Evolutionary conservation across 2,888 invertebrate genomes (phyloP), one percentile per base, ranked within the genome.

Genomic region (Xanthia icteritia): DNA sequence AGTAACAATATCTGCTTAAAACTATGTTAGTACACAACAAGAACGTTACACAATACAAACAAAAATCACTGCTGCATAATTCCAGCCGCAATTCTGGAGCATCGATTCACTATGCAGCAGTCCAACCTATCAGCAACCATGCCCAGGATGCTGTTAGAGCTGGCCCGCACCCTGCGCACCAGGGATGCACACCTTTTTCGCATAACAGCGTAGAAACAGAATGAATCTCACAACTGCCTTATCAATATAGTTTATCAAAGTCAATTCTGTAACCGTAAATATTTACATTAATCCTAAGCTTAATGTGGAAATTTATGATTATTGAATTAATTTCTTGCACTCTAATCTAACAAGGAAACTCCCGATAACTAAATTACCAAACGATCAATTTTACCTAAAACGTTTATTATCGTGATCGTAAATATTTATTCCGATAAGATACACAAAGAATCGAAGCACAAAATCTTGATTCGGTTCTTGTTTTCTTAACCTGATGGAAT

Each of bases 401-500:
- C 73, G 77, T 77, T 77, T 75, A 81, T 48, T 73, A 73, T 81
- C 69, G 39, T 17, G 65, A 72, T 74, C 68, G 71, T 87, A 82
- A 84, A 88, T 81, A 84, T 86, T 83, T 77, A 76, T 58, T 54
- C 56, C 56, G 76, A 80, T 83, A 79, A 88, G 77, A 76, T 74
- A 77, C 51, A 70, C 69, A 78, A 80, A 80, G 76, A 81, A 77
- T 72, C 48, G 42, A 65, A 76, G 69, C 6, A 39, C 60, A 79
- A 20, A 75, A 84, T 83, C 79, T 83, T 73, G 78, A 81, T 79
- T 81, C 48, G 54, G 71, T 84, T 83, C 75, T 74, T 81, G 85
- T 86, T 85, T 83, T 77, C 78, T 73, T 75, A 84, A 77, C 69
- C 72, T 86, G 83, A 87, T 86, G 79, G 75, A 86, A 88, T 88